Base-by-base conservation (phyloP, 2,888 invertebrate genomes). In the Amiota mariae region DNA sequence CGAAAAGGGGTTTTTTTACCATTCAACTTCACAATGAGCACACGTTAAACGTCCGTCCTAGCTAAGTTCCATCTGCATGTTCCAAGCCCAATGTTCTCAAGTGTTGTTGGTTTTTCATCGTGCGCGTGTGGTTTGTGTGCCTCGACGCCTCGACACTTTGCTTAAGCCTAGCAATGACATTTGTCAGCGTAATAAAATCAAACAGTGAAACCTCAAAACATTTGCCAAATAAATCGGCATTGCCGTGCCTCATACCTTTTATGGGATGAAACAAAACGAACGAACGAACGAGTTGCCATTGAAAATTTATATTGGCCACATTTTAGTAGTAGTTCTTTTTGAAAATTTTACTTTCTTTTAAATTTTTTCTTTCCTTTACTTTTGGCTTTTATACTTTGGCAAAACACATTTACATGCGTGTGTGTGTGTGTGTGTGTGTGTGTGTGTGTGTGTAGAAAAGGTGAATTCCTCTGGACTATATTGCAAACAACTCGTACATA, bases 101-200 rank as follows among this genome's bases (percentile, higher is more conserved):
- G 20, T 20, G 18, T 59, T 59, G 9, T 20, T 1, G 11, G 10
- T 59, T 59, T 59, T 59, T 18, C 10, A 59, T 10, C 59, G 36
- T 36, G 8, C 36, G 36, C 36, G 3, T 36, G 8, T 36, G 59
- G 59, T 20, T 59, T 15, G 18, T 20, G 59, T 20, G 59, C 59
- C 59, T 59, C 59, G 18, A 11, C 59, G 59, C 76, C 59, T 59
- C 59, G 18, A 11, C 59, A 20, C 76, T 57, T 72, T 82, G 85
- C 85, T 84, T 84, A 82, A 84, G 80, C 82, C 79, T 79, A n/a
- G 81, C 86, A 81, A 80, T 82, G 77, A 86, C 83, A 84, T 84
- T 84, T 84, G 86, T 84, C 83, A 84, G 87, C 84, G 84, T 84
- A 86, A 84, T 84, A 84, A 84, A 84, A 84, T 84, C 84, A 84